phyloP scores from a whole-genome alignment of 1,140 invertebrate species.

The Drosophila athabasca region DNA sequence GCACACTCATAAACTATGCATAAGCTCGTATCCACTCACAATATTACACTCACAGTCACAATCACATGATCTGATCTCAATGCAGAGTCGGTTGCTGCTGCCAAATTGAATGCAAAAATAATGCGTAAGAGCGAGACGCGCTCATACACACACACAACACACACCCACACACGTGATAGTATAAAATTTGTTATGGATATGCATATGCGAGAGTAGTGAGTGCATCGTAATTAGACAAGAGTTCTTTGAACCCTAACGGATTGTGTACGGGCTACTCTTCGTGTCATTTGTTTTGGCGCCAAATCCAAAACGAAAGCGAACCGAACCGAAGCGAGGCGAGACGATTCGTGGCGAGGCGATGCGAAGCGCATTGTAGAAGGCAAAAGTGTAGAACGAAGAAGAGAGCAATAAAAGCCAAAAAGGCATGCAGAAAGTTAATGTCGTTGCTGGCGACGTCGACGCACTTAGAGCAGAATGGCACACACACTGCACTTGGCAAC shows the following conservation, averaged over 20 bases:
- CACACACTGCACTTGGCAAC: conserved; percentile 40
- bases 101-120: conserved; percentile 62
- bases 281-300: conserved; percentile 72
- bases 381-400: conserved; percentile 46
- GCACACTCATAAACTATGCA: conserved; percentile 3
- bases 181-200: conserved; percentile 61
- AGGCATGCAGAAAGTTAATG: conserved; percentile 47
- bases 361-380: neutral
- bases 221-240: conserved; percentile 71
- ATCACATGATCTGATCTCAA: conserved; percentile 60
- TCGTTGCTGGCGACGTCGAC: conserved; percentile 11
- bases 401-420: conserved; percentile 32
- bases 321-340: too few relatives aligned
- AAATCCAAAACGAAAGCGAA: conserved; percentile 63
- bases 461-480: too few relatives aligned
- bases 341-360: too few relatives aligned
- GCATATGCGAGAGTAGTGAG: conserved; percentile 12
- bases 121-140: conserved; percentile 13
- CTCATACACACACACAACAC: too few relatives aligned
- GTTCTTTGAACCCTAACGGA: conserved; percentile 77
- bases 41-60: conserved; percentile 23
- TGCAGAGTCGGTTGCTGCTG: conserved; percentile 46
- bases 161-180: neutral
- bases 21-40: conserved; percentile 9
- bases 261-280: conserved; percentile 12